Conservation (phyloP, 35 echinoderm and acorn worm genomes). For the Eucidaris tribuloides region DNA sequence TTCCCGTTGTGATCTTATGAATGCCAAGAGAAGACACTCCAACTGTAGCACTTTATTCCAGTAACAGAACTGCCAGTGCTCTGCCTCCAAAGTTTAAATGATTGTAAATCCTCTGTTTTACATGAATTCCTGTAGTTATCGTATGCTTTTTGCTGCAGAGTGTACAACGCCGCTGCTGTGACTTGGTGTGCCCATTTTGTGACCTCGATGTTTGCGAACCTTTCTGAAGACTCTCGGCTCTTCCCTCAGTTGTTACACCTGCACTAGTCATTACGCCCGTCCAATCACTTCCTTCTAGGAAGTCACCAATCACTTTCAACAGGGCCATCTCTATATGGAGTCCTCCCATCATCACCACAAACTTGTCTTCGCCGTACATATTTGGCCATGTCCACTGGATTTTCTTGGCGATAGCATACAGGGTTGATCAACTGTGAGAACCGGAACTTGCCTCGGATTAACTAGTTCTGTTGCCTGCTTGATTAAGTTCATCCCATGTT, state of each 20-base stretch:
- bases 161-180: too few relatives aligned
- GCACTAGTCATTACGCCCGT: conserved; percentile 18
- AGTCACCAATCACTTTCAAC: conserved; percentile 30
- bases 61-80: too few relatives aligned
- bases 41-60: too few relatives aligned
- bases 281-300: conserved; percentile 47
- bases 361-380: conserved; percentile 48
- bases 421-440: conserved; percentile 49
- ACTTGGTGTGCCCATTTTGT: too few relatives aligned
- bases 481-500: conserved; percentile 46
- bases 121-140: too few relatives aligned
- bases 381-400: conserved; percentile 25
- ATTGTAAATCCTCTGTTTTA: too few relatives aligned
- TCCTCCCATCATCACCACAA: conserved; percentile 48
- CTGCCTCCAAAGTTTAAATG: too few relatives aligned
- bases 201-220: too few relatives aligned
- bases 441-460: conserved; percentile 33
- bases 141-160: too few relatives aligned
- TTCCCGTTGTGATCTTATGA: too few relatives aligned
- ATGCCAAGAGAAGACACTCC: too few relatives aligned
- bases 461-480: conserved; percentile 30
- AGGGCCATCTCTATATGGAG: conserved; percentile 55
- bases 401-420: conserved; percentile 47
- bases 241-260: conserved; percentile 23
- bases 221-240: too few relatives aligned